A percentile compares a stretch with the other conserved stretches of the same genome.
These are phyloP conservation scores for Dermochelys coriacea DNA, from an alignment of 2,797 vertebrate genomes.

Conservation along the genomic window DNA sequence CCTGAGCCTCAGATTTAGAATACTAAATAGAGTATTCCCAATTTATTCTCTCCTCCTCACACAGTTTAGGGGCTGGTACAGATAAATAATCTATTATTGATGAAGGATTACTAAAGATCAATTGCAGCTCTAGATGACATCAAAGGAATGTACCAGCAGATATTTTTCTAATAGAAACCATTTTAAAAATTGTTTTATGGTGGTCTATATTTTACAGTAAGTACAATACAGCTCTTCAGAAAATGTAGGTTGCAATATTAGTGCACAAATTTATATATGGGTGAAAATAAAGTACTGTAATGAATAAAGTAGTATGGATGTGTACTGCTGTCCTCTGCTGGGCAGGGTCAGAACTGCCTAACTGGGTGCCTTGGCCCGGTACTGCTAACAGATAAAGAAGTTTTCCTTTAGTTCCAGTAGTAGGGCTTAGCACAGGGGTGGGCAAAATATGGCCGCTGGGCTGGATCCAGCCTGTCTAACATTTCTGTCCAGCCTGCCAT, in stretches of 20 bases:
- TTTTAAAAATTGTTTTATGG: conserved; percentile 51
- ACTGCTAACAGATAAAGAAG: background rate
- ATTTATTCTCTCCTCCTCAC: background rate
- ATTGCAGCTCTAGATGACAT: conserved; percentile 2
- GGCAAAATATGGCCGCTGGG: too few species aligned
- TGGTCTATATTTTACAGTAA: conserved; percentile 25
- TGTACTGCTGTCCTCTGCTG: background rate
- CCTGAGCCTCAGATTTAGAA: background rate
- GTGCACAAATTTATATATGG: background rate
- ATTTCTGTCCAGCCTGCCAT: too few species aligned
- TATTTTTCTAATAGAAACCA: conserved; percentile 28
- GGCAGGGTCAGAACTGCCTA: background rate
- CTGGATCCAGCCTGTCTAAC: too few species aligned
- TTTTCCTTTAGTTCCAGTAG: background rate
- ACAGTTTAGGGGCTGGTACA: conserved; percentile 2
- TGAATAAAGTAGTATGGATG: background rate
- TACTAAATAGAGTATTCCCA: background rate
- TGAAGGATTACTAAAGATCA: background rate
- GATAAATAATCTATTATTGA: background rate
- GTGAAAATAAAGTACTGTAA: background rate
- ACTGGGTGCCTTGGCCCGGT: background rate
- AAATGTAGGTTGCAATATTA: background rate
- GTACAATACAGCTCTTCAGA: background rate
- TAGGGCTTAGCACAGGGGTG: background rate
- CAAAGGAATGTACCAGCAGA: conserved; percentile 5